phyloP scores from a whole-genome alignment of 2,888 invertebrate species.

The Lydus trimaculatus region DNA sequence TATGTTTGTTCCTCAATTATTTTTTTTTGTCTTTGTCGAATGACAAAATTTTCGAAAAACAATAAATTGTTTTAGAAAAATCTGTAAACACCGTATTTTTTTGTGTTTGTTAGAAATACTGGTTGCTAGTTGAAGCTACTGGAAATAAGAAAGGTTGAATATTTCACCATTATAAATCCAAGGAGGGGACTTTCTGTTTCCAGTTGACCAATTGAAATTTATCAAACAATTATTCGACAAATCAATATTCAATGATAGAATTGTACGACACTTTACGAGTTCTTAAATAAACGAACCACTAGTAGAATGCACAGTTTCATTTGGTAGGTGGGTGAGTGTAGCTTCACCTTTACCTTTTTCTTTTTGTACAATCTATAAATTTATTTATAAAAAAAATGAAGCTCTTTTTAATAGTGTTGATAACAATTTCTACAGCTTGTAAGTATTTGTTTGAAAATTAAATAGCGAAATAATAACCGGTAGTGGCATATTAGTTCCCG shows the following conservation, averaged over 20 bases:
- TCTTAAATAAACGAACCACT: conserved; percentile 52
- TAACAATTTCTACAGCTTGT: conserved; percentile 44
- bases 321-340: conserved; percentile 43
- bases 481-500: not conserved
- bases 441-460: conserved; percentile 35
- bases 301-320: conserved; percentile 48
- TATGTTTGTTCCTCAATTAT: not conserved
- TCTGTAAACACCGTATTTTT: not conserved
- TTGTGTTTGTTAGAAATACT: not conserved
- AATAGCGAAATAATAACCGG: not conserved
- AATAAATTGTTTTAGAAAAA: not conserved
- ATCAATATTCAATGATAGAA: conserved; percentile 28
- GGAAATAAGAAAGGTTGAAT: conserved; percentile 39
- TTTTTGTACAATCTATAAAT: conserved; percentile 17
- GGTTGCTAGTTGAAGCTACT: conserved; percentile 6
- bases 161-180: conserved; percentile 29
- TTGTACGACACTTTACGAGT: conserved; percentile 44
- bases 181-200: conserved; percentile 27
- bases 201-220: conserved; percentile 24
- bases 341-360: conserved; percentile 38
- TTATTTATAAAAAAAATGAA: conserved; percentile 42
- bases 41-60: not conserved
- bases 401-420: conserved; percentile 40
- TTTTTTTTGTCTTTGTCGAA: not conserved
- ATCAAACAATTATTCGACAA: conserved; percentile 13